Evolutionary conservation across 2,113 vertebrate species (phyloP).

Genomic region (Calidris pygmaea): DNA sequence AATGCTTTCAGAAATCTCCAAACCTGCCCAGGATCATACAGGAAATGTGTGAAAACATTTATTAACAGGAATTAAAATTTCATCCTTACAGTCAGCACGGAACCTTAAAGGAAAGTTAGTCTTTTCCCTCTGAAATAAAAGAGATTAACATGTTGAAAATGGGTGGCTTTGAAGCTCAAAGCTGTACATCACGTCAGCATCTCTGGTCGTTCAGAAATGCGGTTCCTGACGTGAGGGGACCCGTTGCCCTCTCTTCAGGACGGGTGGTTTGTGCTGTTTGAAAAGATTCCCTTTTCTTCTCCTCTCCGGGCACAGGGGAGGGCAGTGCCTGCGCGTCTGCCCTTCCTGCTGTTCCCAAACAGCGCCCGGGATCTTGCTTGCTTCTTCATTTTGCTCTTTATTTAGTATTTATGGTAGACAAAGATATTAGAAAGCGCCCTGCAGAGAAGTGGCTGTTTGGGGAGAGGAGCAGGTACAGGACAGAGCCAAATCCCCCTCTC

Average conservation of each 20-base stretch:
- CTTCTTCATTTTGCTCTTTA: background rate
- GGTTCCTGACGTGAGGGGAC: background rate
- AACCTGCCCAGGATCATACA: background rate
- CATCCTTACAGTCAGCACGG: background rate
- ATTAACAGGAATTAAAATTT: conserved; percentile 42
- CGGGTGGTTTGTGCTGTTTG: background rate
- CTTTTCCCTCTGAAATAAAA: background rate
- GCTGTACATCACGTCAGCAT: background rate
- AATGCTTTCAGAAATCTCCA: background rate
- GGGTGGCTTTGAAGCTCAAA: background rate
- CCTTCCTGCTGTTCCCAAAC: background rate
- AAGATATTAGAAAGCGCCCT: background rate
- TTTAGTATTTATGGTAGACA: background rate
- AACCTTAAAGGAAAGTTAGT: background rate
- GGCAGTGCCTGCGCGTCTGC: background rate
- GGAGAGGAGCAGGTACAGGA: background rate
- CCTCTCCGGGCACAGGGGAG: background rate
- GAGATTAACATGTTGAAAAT: background rate
- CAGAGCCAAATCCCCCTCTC: background rate
- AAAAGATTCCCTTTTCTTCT: background rate
- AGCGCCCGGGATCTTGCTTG: background rate
- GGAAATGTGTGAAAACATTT: conserved; percentile 18
- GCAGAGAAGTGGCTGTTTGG: background rate
- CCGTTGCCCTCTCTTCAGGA: background rate
- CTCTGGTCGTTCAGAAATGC: rapidly evolving